A percentile compares a stretch with the other conserved stretches of the same genome.
These are phyloP conservation scores for Selene dorsalis DNA, from an alignment of 2,797 vertebrate species.

Conservation along the genomic window DNA sequence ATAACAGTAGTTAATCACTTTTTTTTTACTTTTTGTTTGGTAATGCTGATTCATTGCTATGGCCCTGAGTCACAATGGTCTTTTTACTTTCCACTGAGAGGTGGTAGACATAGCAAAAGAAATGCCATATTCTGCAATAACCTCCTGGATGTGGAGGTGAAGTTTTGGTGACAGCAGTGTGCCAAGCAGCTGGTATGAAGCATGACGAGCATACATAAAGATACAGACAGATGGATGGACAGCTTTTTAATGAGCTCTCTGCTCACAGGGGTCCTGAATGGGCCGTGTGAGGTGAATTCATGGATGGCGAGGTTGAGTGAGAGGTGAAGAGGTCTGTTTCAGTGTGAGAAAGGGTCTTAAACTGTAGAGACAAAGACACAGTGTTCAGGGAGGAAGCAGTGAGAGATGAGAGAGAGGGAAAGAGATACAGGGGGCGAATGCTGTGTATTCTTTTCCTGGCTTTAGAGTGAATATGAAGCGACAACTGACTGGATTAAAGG, in stretches of 20 bases:
- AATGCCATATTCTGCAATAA: not conserved
- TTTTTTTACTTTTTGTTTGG: conserved; percentile 22
- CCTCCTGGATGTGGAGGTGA: conserved; percentile 6
- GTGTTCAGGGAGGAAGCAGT: conserved; percentile 5
- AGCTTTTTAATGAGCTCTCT: conserved; percentile 25
- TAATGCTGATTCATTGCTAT: conserved; percentile 18
- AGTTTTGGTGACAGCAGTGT: conserved; percentile 13
- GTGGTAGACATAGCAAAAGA: not conserved
- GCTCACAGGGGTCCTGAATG: conserved; percentile 18
- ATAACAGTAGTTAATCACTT: conserved; percentile 20
- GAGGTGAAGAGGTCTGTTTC: not conserved
- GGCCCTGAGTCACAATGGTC: conserved; percentile 1
- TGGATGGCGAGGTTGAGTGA: conserved; percentile 10
- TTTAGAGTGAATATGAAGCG: conserved; percentile 25
- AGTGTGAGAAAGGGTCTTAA: conserved; percentile 7
- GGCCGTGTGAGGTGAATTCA: conserved; percentile 18
- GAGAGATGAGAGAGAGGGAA: conserved; percentile 1
- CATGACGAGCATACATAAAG: conserved; percentile 13
- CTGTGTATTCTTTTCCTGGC: conserved; percentile 35
- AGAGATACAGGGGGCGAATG: conserved; percentile 16
- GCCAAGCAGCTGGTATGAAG: not conserved
- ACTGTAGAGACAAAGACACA: conserved; percentile 30
- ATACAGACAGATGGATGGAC: conserved; percentile 5
- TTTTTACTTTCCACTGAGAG: conserved; percentile 6
- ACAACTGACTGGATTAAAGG: conserved; percentile 18